A percentile compares a stretch with the other conserved stretches of the same genome.
Evolutionary conservation across 2,797 vertebrate species (phyloP).

Genomic region (Leptodactylus fallax): DNA sequence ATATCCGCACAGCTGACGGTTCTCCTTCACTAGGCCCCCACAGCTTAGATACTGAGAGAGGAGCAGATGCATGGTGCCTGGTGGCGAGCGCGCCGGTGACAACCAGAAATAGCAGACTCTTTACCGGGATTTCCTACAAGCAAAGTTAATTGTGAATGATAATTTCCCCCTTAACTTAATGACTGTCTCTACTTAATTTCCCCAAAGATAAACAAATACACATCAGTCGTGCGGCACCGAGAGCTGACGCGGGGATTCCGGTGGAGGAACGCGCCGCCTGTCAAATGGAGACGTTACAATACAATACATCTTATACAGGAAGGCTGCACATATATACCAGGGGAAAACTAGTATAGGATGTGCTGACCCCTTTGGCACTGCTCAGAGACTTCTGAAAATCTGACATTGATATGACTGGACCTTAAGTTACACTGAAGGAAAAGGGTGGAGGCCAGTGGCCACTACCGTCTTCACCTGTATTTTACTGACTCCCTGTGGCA

Average conservation of each 20-base stretch:
- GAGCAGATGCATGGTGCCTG: not conserved
- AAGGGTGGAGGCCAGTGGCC: too few species aligned
- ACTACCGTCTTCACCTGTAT: too few species aligned
- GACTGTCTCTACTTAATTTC: conserved; percentile 26
- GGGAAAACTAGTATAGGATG: not conserved
- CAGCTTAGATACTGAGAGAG: not conserved
- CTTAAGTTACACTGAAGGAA: too few species aligned
- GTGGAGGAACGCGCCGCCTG: not conserved
- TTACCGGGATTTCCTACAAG: conserved; percentile 18
- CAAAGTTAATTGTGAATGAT: conserved; percentile 30
- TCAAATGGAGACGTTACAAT: not conserved
- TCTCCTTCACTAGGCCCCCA: not conserved
- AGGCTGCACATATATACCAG: not conserved
- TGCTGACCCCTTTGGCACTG: too few species aligned
- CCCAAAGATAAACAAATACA: conserved; percentile 18
- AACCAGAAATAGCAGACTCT: conserved; percentile 16
- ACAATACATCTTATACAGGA: not conserved
- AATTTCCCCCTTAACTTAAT: conserved; percentile 30
- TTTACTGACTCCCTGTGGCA: too few species aligned
- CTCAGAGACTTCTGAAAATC: too few species aligned
- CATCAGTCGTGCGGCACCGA: not conserved
- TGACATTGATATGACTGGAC: too few species aligned
- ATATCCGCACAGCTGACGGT: not conserved
- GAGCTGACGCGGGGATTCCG: not conserved
- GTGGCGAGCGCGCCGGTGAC: not conserved